Conservation (phyloP, 2,797 vertebrate genomes). For the Enteromius afrohamiltoni region DNA sequence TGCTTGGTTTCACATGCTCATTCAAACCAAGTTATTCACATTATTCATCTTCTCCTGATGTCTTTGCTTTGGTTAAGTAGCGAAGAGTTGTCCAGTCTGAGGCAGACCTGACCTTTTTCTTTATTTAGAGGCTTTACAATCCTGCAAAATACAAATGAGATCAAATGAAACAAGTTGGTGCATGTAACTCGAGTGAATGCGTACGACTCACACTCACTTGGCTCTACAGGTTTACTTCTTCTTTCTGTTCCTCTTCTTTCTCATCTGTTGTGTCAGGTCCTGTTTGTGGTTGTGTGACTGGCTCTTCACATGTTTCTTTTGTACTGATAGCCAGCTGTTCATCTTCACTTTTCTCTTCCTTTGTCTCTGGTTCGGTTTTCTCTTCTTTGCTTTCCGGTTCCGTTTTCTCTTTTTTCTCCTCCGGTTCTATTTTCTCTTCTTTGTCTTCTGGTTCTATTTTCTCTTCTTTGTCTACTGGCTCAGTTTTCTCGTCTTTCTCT, state of each 20-base stretch:
- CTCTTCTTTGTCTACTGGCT: background rate
- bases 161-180: background rate
- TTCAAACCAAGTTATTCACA: conserved; percentile 33
- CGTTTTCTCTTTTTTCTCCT: background rate
- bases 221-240: conserved; percentile 19
- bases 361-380: background rate
- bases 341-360: conserved; percentile 23
- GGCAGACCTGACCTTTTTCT: conserved; percentile 13
- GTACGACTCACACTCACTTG: conserved; percentile 10
- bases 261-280: conserved; percentile 25
- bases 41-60: background rate
- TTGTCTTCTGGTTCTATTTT: background rate
- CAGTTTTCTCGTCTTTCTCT: conserved; percentile 23
- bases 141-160: conserved; percentile 38
- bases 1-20: conserved; percentile 26
- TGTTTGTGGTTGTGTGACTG: background rate
- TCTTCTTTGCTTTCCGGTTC: conserved; percentile 14
- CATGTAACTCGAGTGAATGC: background rate
- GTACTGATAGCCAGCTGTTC: conserved; percentile 27
- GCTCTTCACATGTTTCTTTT: conserved; percentile 32
- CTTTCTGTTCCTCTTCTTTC: conserved; percentile 47
- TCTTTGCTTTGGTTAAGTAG: conserved; percentile 17
- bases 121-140: conserved; percentile 10
- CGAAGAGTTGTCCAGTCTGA: background rate
- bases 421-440: conserved; percentile 22